Evolutionary conservation across 2,797 vertebrate genomes (phyloP).

Genomic region (Molossus molossus): DNA sequence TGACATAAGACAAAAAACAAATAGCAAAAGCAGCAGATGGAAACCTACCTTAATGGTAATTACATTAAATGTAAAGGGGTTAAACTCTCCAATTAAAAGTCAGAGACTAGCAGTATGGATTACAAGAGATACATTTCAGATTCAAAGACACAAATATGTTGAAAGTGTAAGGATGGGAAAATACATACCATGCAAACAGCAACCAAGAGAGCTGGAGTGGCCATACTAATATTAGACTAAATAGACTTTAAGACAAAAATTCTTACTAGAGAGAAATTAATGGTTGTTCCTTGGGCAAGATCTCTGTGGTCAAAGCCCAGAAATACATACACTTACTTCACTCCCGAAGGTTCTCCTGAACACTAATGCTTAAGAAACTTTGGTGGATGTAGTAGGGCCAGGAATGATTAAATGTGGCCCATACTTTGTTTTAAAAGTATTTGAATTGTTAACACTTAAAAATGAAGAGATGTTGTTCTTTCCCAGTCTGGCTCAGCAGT

Average conservation of each 20-base stretch:
- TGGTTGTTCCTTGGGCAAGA: not conserved
- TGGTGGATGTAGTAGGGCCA: not conserved
- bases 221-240: not conserved
- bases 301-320: not conserved
- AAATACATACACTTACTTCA: not conserved
- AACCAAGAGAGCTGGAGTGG: not conserved
- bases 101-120: not conserved
- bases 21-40: not conserved
- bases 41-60: slow-evolving; percentile 2
- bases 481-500: no score
- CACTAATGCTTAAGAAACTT: not conserved
- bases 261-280: not conserved
- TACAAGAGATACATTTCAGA: not conserved
- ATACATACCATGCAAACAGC: not conserved
- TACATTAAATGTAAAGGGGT: not conserved
- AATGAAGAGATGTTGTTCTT: not conserved
- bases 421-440: not conserved
- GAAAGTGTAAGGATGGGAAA: not conserved
- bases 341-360: not conserved
- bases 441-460: not conserved
- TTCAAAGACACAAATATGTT: not conserved
- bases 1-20: not conserved
- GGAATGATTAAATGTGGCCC: not conserved
- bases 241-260: not conserved
- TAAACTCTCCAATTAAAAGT: not conserved